Evolutionary conservation across 2,113 vertebrate species (phyloP), one percentile per base, ranked within the genome.

Genomic region (Hippocampus abdominalis): DNA sequence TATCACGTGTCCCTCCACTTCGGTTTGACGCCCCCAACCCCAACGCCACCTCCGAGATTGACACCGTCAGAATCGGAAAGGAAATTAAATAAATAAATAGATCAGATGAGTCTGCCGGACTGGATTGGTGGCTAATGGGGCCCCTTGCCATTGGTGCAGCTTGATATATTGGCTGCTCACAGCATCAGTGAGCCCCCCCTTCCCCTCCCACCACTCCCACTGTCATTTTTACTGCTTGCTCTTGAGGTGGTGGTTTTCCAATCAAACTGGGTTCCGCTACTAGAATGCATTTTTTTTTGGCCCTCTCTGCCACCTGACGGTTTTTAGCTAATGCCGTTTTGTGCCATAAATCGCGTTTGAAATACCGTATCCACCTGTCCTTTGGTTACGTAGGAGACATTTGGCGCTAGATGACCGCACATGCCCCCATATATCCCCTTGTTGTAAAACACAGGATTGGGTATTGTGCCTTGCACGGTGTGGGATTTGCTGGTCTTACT

Each of bases 151-250:
- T 91, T 90, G 91, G 93, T 91, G 89, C 92, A 73, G 76, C 69
- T 91, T 96, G 94, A 97, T 96, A 95, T 95, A 95, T 95, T 88
- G 89, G 66, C 86, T 87, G 89, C 92, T 93, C 90, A 86, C 91
- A 92, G 96, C 92, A 87, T 92, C 86, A 86, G 73, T 82, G 84
- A 78, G 76, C 66, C 62, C 71, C 75, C 72, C 74, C 71, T 54
- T 1, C 74, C 71, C 42, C 2, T 13, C 16, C 12, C 46, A 18
- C 74, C 73, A 64, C 71, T 69, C 75, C 77, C 71, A 82, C 86
- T 79, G 66, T 87, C 78, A 82, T 83, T 87, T 91, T 92, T 90
- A 87, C 81, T 87, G 82, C 89, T 90, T 88, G 85, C 78, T 88
- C 66, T 81, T 65, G 68, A 80, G 72, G 86, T 87, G 83, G 82